Percentiles rank a stretch among this genome's conserved stretches.
Evolutionary conservation across 2,113 vertebrate species (phyloP).

Genomic region (Oncorhynchus mykiss): DNA sequence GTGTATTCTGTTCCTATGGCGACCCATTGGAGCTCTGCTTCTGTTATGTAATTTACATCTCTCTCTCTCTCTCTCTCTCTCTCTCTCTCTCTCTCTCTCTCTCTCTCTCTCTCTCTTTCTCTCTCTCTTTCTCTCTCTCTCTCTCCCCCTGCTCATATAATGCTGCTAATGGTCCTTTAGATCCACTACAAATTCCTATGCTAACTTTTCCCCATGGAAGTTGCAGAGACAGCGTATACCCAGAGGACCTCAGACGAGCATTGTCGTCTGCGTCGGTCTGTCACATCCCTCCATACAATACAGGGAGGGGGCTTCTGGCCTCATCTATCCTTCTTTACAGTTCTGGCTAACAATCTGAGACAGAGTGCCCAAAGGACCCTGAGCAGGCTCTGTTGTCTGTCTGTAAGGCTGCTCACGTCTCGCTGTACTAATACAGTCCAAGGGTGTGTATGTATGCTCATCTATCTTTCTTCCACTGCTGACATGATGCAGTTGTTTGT

Average conservation of each 20-base stretch:
- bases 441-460: background rate
- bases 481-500: background rate
- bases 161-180: background rate
- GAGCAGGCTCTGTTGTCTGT: background rate
- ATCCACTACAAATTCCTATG: background rate
- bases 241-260: slow-evolving; percentile 1
- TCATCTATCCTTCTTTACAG: no score
- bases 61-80: slow-evolving; percentile 14
- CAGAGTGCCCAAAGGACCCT: no score
- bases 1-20: slow-evolving; percentile 52
- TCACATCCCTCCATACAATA: background rate
- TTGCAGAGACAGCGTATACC: slow-evolving; percentile 11
- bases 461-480: background rate
- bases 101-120: no score
- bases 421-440: background rate
- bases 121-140: no score
- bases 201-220: slow-evolving; percentile 33
- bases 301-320: no score
- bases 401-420: background rate
- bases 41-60: slow-evolving; percentile 39
- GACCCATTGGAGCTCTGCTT: slow-evolving; percentile 47
- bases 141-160: slow-evolving; percentile 22
- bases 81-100: background rate
- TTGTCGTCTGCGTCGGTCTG: background rate
- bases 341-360: no score